These are phyloP conservation scores for Cryptotis parvus DNA, from an alignment of 2,113 vertebrate genomes.

Conservation along the genomic window DNA sequence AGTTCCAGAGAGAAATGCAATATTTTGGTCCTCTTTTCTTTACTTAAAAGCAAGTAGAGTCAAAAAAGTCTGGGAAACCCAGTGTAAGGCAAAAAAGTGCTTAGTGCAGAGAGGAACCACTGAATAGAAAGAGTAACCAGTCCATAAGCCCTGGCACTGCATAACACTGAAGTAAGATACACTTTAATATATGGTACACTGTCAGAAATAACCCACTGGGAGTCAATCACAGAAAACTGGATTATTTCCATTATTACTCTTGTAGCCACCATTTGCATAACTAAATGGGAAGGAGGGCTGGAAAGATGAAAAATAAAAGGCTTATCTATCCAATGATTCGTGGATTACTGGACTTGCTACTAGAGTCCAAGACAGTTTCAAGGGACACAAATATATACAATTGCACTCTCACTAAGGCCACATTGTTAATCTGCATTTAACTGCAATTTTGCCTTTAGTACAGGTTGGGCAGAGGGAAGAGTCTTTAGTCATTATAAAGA, in stretches of 20 bases:
- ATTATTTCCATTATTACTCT: no score
- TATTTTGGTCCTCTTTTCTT: background rate
- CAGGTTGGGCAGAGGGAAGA: constrained; percentile 10
- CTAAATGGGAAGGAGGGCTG: no score
- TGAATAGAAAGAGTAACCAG: background rate
- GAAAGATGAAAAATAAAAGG: background rate
- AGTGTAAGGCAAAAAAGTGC: background rate
- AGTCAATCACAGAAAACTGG: constrained; percentile 38
- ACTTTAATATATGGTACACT: no score
- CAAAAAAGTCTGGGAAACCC: background rate
- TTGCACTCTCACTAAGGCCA: constrained; percentile 51
- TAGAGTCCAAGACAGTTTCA: constrained; percentile 45
- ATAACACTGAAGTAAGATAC: no score
- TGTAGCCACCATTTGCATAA: no score
- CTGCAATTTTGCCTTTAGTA: constrained; percentile 27
- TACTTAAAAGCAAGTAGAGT: background rate
- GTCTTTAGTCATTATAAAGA: constrained; percentile 16
- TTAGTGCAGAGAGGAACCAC: background rate
- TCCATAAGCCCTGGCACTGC: no score
- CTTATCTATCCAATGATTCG: constrained; percentile 49
- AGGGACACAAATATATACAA: constrained; percentile 48
- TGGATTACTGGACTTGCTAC: constrained; percentile 57
- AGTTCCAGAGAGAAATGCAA: background rate
- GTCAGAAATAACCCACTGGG: background rate
- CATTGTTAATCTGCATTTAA: constrained; percentile 23